Conservation (phyloP, 2,888 invertebrate species). For the Scaeva pyrastri region DNA sequence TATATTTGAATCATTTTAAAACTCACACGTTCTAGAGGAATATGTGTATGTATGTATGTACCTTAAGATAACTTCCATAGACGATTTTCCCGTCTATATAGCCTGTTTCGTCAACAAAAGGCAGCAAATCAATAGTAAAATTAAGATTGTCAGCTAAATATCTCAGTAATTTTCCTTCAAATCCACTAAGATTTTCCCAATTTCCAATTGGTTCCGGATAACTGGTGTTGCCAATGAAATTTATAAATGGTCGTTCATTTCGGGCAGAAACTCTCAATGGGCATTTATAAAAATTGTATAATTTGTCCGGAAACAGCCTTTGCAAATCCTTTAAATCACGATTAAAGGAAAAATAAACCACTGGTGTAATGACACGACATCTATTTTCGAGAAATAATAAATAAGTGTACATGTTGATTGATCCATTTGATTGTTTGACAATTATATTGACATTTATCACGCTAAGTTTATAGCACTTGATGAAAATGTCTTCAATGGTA, state of each 20-base stretch:
- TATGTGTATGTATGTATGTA: no score
- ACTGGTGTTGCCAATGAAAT: constrained; percentile 77
- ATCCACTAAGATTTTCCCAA: constrained; percentile 77
- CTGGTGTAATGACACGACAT: neutral
- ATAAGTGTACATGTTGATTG: constrained; percentile 4
- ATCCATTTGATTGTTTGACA: neutral
- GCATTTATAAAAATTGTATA: constrained; percentile 78
- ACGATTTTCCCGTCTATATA: constrained; percentile 65
- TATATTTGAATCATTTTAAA: no score
- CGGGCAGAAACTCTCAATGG: constrained; percentile 78
- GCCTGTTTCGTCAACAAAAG: constrained; percentile 71
- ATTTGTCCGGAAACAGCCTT: constrained; percentile 77
- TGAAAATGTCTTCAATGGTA: neutral
- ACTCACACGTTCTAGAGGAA: no score
- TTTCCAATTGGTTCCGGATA: constrained; percentile 73
- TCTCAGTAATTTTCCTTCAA: constrained; percentile 80
- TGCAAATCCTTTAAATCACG: constrained; percentile 55
- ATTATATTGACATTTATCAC: constrained; percentile 1
- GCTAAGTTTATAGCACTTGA: neutral
- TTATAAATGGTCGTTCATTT: constrained; percentile 77
- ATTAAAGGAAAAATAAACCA: neutral
- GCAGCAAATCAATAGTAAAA: constrained; percentile 78
- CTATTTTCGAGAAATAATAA: neutral
- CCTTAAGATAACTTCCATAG: constrained; percentile 78
- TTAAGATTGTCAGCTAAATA: constrained; percentile 76